Base-by-base conservation (phyloP, 1,140 invertebrate genomes). In the Chironomus striatipennis region DNA sequence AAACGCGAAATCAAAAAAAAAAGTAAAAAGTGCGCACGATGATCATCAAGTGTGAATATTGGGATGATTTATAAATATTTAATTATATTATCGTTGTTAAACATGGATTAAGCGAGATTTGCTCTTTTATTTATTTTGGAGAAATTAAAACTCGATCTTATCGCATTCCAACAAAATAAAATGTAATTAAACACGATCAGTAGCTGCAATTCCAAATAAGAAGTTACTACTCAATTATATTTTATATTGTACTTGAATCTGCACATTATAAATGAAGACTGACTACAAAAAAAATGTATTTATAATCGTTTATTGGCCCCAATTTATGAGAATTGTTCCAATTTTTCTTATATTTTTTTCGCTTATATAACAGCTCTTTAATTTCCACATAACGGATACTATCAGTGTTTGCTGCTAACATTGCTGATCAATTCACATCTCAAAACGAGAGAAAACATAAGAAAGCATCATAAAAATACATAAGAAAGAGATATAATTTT, bases 61-160 rank as follows among this genome's bases (percentile, higher is more conserved):
- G 47, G 47, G 47, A 57, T 57, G 47, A 57, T n/a, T 57, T 1
- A 57, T 57, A 57, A 57, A 57, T 57, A 57, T 57, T 57, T 57
- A 57, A 57, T 57, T 57, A 57, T 57, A 57, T n/a, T 34, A 34
- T 12, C 47, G 47, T 57, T 5, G 12, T n/a, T n/a, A n/a, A 57
- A 57, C 47, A 57, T 57, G 12, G 47, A 57, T 57, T 57, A 57
- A 57, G 4, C 5, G 47, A 57, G 47, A 57, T 57, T 57, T n/a
- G 15, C 24, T 34, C 24, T 57, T 57, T 57, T 34, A 9, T 10
- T 47, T 57, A 9, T 10, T 47, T 57, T 57, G 8, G 47, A n/a
- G 47, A 57, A 57, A 57, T n/a, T 5, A 1, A 57, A 57, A 57
- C 47, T n/a, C 12, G n/a, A 57, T 57, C 24, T 57, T 57, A 57